phyloP scores from a whole-genome alignment of 2,113 vertebrate genomes.

The Fregata magnificens region DNA sequence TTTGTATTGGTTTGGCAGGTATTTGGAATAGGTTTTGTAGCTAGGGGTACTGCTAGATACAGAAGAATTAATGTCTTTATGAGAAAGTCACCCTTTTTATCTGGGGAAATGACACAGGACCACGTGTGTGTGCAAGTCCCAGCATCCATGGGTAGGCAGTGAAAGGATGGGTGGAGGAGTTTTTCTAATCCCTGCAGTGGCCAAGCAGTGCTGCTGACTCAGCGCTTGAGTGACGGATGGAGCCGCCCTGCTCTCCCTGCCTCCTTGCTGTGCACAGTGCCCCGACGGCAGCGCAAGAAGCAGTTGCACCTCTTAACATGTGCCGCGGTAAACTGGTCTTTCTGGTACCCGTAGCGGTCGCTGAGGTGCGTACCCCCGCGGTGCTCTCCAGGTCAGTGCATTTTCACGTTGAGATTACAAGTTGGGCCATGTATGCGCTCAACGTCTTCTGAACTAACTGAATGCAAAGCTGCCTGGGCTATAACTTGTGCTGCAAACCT shows the following conservation, averaged over 20 bases:
- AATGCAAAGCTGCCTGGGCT: background rate
- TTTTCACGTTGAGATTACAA: background rate
- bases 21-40: background rate
- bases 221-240: rapidly evolving
- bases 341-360: rapidly evolving
- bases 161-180: background rate
- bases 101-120: background rate
- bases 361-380: background rate
- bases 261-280: background rate
- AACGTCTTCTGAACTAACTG: background rate
- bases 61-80: background rate
- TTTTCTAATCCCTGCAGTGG: background rate
- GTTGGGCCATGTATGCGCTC: rapidly evolving
- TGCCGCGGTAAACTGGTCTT: background rate
- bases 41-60: background rate
- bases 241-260: background rate
- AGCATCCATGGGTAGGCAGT: background rate
- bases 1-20: constrained; percentile 54
- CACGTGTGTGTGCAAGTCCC: background rate
- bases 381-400: background rate
- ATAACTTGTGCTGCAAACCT: background rate
- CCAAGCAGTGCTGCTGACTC: background rate
- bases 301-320: background rate
- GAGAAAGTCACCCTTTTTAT: background rate
- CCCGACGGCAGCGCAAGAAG: rapidly evolving